Conservation (phyloP, 1,140 invertebrate genomes). For the Drosophila arawakana region DNA sequence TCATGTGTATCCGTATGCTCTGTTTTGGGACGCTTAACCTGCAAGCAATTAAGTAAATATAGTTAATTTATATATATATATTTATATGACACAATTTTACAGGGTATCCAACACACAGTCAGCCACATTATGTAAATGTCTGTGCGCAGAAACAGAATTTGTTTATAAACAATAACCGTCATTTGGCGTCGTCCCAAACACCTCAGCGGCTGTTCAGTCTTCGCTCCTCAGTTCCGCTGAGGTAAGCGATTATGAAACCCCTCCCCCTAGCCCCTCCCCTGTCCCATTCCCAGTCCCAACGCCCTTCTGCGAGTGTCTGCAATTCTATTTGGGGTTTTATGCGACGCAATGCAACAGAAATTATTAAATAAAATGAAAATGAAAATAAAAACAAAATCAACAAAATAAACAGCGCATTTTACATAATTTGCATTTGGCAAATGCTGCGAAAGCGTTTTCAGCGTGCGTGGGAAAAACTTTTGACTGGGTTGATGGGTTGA, state of each 20-base stretch:
- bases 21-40: conserved; percentile 86
- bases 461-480: conserved; percentile 76
- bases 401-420: conserved; percentile 69
- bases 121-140: conserved; percentile 51
- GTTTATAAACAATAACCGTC: conserved; percentile 68
- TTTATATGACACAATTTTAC: neutral
- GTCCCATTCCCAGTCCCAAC: neutral
- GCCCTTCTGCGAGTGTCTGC: conserved; percentile 2
- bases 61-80: neutral
- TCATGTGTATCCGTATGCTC: conserved; percentile 85
- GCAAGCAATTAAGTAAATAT: conserved; percentile 65
- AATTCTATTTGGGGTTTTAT: conserved; percentile 54
- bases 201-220: conserved; percentile 37
- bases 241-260: conserved; percentile 37
- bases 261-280: neutral
- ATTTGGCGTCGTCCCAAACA: conserved; percentile 40
- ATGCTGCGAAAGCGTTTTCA: conserved; percentile 53
- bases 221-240: conserved; percentile 41
- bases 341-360: conserved; percentile 22
- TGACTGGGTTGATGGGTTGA: conserved; percentile 32
- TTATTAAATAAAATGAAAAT: conserved; percentile 34
- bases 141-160: conserved; percentile 32
- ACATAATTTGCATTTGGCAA: conserved; percentile 67
- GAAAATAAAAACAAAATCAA: conserved; percentile 52
- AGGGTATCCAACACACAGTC: neutral